These are phyloP conservation scores for Microctonus aethiopoides DNA, from an alignment of 2,888 invertebrate species.

Conservation along the genomic window DNA sequence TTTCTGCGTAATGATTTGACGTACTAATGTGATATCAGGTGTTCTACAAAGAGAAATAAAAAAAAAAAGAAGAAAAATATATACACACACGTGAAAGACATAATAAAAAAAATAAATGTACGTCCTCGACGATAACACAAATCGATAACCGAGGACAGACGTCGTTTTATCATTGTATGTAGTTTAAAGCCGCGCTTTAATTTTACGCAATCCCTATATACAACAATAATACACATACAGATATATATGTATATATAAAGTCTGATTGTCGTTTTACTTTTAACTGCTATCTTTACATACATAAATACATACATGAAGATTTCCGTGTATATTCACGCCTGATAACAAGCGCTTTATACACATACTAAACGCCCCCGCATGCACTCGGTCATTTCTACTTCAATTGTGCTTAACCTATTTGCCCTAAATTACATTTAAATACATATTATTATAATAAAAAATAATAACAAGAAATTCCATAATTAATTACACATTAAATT, in stretches of 20 bases:
- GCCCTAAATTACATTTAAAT: not conserved
- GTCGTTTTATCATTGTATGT: slow-evolving; percentile 25
- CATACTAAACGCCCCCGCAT: not conserved
- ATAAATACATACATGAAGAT: slow-evolving; percentile 25
- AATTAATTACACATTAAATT: no score
- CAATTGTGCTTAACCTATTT: not conserved
- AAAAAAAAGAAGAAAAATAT: not conserved
- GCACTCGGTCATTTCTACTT: not conserved
- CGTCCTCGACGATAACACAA: slow-evolving; percentile 33
- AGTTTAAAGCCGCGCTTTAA: slow-evolving; percentile 24
- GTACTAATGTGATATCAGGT: slow-evolving; percentile 16
- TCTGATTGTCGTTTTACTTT: not conserved
- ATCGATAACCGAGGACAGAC: slow-evolving; percentile 34
- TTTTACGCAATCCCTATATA: slow-evolving; percentile 20
- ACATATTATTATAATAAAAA: not conserved
- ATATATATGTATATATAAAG: not conserved
- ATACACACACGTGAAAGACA: not conserved
- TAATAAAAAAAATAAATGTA: no score
- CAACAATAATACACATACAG: not conserved
- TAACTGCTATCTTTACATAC: slow-evolving; percentile 24
- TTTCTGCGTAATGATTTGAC: not conserved
- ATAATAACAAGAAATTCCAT: no score
- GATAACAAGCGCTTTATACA: slow-evolving; percentile 17
- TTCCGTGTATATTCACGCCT: slow-evolving; percentile 28
- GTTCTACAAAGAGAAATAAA: slow-evolving; percentile 7